These are phyloP conservation scores for Butorides virescens DNA, from an alignment of 2,113 vertebrate genomes.

Conservation along the genomic window DNA sequence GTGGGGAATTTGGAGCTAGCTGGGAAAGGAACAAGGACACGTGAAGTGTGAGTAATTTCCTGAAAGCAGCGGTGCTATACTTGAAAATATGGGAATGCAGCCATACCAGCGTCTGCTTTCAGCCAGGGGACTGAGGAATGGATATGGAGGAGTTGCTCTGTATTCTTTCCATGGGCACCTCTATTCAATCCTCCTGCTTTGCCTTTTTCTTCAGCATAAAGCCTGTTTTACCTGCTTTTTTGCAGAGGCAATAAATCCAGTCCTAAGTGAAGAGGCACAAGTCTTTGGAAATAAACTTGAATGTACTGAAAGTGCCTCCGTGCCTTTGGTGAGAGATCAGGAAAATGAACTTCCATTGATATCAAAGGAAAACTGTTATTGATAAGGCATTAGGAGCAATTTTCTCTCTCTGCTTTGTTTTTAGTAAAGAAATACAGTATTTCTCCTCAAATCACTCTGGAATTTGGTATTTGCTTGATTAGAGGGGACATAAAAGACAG, in stretches of 20 bases:
- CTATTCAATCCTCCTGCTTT: not conserved
- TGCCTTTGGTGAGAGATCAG: not conserved
- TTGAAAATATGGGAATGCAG: not conserved
- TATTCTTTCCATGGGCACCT: not conserved
- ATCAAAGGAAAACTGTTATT: not conserved
- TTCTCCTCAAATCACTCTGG: not conserved
- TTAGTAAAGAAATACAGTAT: not conserved
- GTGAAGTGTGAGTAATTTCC: not conserved
- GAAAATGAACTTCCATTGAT: not conserved
- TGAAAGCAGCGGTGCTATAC: not conserved
- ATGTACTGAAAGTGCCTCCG: not conserved
- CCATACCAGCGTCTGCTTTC: not conserved
- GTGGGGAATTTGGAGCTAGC: not conserved
- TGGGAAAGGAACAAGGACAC: not conserved
- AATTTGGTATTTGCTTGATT: not conserved
- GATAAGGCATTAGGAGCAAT: not conserved
- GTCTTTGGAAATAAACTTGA: not conserved
- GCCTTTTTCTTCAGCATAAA: not conserved
- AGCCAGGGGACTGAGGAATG: not conserved
- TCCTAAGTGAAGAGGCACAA: not conserved
- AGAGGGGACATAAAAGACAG: not conserved
- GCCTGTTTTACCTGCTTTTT: not conserved
- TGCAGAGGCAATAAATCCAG: slow-evolving; percentile 6
- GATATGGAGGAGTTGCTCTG: not conserved
- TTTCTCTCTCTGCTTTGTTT: not conserved